Base-by-base conservation (phyloP, 2,888 invertebrate genomes). In the Standfussiana lucernea region DNA sequence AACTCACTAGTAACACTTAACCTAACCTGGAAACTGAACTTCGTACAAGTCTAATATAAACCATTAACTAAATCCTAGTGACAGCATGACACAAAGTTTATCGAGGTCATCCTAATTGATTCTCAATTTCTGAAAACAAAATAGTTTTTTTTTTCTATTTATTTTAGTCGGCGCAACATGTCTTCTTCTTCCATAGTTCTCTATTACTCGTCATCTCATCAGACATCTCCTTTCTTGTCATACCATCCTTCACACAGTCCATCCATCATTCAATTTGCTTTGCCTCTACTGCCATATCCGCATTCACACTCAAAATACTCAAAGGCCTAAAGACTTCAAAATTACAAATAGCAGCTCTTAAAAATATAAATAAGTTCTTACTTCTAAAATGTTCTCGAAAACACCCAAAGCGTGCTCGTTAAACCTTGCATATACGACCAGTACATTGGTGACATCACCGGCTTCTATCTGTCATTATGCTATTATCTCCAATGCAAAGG, bases 401-500 rank as follows among this genome's bases (percentile, higher is more conserved):
- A 73, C n/a, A 71, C 32, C 37, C 15, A 64, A 70, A 83, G 53
- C 15, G 13, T 21, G 35, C 53, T 70, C 81, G 61, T 84, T 82
- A 77, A 74, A 70, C 61, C n/a, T 47, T 62, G 28, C 40, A 62
- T 50, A 77, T 71, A 69, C 68, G 72, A 79, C 64, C 73, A 28
- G 45, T 64, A 81, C 67, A 69, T 70, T 21, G 40, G 66, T 87
- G 89, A 87, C 85, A 87, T 87, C 89, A 87, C 62, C 69, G 76
- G 13, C 56, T 56, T 75, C 80, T 86, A 73, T 88, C 77, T 75
- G 75, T 89, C 87, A 87, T 87, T 87, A 83, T n/a, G 67, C 79
- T 80, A 89, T 88, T 89, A 88, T 80, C 80, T 76, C 73, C 71
- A 62, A 75, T 50, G 87, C 79, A 79, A 81, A 85, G 88, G 86